These are phyloP conservation scores for Pantherophis vulpinus DNA, from an alignment of 2,797 vertebrate species.

Conservation along the genomic window DNA sequence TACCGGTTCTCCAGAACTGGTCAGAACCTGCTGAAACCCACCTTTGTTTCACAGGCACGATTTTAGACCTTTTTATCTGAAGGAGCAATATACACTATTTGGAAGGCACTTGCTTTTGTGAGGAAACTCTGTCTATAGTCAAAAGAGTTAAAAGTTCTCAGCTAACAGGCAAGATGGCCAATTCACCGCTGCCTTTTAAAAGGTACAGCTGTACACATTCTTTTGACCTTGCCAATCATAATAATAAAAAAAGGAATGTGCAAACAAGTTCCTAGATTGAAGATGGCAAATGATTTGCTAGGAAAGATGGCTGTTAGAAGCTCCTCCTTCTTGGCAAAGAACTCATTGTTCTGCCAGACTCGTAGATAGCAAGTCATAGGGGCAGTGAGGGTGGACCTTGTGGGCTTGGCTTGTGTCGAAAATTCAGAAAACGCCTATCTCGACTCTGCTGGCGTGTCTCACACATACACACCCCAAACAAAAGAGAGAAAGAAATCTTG, in stretches of 20 bases:
- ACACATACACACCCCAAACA: not conserved
- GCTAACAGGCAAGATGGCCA: not conserved
- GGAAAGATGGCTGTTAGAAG: not conserved
- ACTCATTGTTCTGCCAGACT: not conserved
- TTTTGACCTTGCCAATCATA: not conserved
- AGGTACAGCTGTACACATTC: not conserved
- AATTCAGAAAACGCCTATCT: not conserved
- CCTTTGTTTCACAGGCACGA: not conserved
- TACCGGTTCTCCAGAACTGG: too few relatives aligned
- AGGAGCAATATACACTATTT: not conserved
- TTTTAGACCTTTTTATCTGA: not conserved
- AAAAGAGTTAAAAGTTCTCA: not conserved
- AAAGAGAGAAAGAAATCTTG: not conserved
- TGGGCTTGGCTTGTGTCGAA: not conserved
- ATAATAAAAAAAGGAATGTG: constrained; percentile 23
- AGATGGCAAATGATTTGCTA: constrained; percentile 32
- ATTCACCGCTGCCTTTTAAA: not conserved
- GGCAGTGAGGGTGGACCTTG: not conserved
- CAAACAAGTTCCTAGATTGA: not conserved
- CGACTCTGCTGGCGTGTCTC: too few relatives aligned
- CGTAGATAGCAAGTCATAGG: not conserved
- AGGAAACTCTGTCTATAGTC: not conserved
- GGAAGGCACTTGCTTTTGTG: not conserved
- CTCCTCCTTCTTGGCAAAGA: constrained; percentile 11
- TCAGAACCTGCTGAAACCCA: too few relatives aligned